phyloP scores from a whole-genome alignment of 2,113 vertebrate genomes.

The Mastomys coucha region DNA sequence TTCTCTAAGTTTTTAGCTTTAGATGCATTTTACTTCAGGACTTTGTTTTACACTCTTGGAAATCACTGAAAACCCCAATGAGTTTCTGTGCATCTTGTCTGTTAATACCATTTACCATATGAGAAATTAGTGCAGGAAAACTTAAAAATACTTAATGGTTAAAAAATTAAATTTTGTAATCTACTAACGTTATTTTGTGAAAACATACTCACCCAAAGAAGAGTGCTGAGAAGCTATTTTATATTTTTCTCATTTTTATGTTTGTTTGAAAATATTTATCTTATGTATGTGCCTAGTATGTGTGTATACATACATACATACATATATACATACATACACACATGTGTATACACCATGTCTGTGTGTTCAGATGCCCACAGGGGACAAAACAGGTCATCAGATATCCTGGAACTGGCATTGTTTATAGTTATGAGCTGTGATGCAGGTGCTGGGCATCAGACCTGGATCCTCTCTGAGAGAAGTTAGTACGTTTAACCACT shows the following conservation, averaged over 20 bases:
- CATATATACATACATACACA: background rate
- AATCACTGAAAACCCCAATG: background rate
- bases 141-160: constrained; percentile 18
- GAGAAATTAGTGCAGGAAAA: constrained; percentile 41
- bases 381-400: background rate
- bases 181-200: background rate
- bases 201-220: constrained; percentile 37
- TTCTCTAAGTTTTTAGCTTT: no score
- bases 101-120: background rate
- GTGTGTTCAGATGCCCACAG: background rate
- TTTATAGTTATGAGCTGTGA: background rate
- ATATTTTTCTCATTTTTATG: constrained; percentile 9
- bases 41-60: no score
- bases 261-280: background rate
- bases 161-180: background rate
- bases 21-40: no score
- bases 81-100: background rate
- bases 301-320: background rate
- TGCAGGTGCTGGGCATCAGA: background rate
- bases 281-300: background rate
- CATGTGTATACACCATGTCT: background rate
- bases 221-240: background rate
- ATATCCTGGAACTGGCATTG: background rate
- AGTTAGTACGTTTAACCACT: background rate
- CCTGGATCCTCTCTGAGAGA: background rate